These are phyloP conservation scores for Artemisiospiza belli DNA, from an alignment of 2,113 vertebrate genomes.

Conservation along the genomic window DNA sequence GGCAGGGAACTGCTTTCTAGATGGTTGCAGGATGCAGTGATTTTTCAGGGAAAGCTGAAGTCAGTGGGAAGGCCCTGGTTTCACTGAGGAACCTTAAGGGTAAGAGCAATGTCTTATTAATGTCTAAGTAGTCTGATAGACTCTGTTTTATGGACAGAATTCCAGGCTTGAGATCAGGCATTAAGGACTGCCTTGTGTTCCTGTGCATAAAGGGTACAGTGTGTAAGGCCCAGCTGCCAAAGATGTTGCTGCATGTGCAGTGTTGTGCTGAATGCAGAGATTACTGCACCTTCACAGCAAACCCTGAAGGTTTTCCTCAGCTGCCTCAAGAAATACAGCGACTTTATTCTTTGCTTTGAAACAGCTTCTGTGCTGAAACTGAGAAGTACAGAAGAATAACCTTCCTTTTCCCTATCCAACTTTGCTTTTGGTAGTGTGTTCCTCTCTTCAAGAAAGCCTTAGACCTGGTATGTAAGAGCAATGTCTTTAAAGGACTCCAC, in stretches of 20 bases:
- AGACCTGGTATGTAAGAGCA: neutral
- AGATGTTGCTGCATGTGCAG: neutral
- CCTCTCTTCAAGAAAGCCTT: neutral
- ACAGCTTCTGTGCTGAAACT: neutral
- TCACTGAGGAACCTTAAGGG: neutral
- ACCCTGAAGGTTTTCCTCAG: conserved; percentile 9
- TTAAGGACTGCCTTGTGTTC: conserved; percentile 18
- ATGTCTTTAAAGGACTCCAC: neutral
- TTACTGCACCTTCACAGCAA: conserved; percentile 13
- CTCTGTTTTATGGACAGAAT: neutral
- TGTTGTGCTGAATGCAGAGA: neutral
- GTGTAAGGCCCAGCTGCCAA: conserved; percentile 2
- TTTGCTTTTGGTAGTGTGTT: neutral
- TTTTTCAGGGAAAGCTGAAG: neutral
- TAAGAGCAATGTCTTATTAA: neutral
- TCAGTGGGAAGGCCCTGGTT: neutral
- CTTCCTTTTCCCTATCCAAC: neutral
- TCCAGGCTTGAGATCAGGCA: neutral
- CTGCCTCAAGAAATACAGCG: neutral
- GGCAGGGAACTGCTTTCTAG: neutral
- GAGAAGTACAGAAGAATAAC: neutral
- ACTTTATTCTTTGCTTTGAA: conserved; percentile 10
- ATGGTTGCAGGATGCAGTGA: neutral
- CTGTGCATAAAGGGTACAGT: neutral
- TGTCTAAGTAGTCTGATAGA: neutral